Evolutionary conservation across 2,888 invertebrate genomes (phyloP).

Genomic region (Idaea straminata): DNA sequence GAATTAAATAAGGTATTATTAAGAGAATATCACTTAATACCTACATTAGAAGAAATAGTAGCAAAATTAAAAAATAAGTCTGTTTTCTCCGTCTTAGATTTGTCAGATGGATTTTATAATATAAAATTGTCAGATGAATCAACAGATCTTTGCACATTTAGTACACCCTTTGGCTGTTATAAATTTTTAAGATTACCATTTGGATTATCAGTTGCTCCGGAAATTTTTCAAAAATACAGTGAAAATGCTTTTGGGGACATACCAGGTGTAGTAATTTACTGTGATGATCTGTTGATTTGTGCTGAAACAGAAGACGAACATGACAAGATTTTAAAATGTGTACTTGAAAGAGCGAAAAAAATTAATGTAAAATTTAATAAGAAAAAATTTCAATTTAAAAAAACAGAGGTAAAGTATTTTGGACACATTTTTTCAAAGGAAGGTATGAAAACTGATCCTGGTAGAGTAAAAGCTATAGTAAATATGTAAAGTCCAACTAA

Average conservation of each 20-base stretch:
- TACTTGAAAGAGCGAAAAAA: slow-evolving; percentile 19
- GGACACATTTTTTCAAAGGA: slow-evolving; percentile 25
- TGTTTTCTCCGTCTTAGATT: slow-evolving; percentile 22
- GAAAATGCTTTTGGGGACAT: slow-evolving; percentile 20
- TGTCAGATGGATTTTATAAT: slow-evolving; percentile 28
- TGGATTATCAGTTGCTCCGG: slow-evolving; percentile 25
- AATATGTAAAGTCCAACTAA: slow-evolving; percentile 21
- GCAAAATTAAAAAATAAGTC: slow-evolving; percentile 20
- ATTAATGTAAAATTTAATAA: slow-evolving; percentile 28
- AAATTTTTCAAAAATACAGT: slow-evolving; percentile 28
- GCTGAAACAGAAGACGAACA: slow-evolving; percentile 20
- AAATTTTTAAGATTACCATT: slow-evolving; percentile 26
- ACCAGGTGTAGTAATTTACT: slow-evolving; percentile 20
- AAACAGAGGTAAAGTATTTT: slow-evolving; percentile 23
- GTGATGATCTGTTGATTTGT: slow-evolving; percentile 27
- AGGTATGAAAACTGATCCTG: slow-evolving; percentile 23
- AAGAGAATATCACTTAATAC: slow-evolving; percentile 16
- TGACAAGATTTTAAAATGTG: slow-evolving; percentile 17
- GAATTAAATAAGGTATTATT: slow-evolving; percentile 6
- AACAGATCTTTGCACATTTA: slow-evolving; percentile 30
- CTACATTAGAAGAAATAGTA: slow-evolving; percentile 9
- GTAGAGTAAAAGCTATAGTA: slow-evolving; percentile 23
- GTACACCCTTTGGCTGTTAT: slow-evolving; percentile 15
- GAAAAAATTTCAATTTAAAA: slow-evolving; percentile 20
- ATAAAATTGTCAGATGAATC: slow-evolving; percentile 19